These are phyloP conservation scores for Dermatemys mawii DNA, from an alignment of 2,113 vertebrate genomes.

Conservation along the genomic window DNA sequence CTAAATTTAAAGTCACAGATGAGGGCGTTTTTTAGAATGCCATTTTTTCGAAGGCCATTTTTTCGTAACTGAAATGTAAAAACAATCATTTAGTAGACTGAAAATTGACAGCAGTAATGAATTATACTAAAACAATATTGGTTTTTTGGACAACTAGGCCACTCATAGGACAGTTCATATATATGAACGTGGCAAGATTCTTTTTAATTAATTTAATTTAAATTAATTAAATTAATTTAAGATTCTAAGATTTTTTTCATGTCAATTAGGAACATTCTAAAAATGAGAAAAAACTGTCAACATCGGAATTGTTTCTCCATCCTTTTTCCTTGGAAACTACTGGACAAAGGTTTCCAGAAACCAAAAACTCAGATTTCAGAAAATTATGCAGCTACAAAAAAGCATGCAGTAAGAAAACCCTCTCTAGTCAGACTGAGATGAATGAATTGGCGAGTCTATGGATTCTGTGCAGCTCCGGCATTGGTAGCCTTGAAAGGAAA, in stretches of 20 bases:
- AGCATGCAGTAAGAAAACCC: not conserved
- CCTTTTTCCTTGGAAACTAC: not conserved
- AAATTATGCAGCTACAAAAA: not conserved
- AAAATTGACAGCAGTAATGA: not conserved
- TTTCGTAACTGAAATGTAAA: conserved; percentile 80
- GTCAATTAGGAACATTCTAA: not conserved
- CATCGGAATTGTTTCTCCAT: not conserved
- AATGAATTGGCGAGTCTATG: not conserved
- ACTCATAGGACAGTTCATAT: not conserved
- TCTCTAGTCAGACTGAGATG: not conserved
- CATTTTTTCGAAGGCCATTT: conserved; percentile 83
- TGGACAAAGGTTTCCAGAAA: not conserved
- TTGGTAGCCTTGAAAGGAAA: not conserved
- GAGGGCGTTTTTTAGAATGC: conserved; percentile 82
- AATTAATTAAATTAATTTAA: too few relatives aligned
- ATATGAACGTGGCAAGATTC: not conserved
- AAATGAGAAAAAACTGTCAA: not conserved
- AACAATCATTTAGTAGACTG: not conserved
- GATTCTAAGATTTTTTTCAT: too few relatives aligned
- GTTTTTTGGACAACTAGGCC: not conserved
- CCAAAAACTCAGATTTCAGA: not conserved
- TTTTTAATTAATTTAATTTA: too few relatives aligned
- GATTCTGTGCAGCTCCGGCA: not conserved
- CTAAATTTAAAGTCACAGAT: conserved; percentile 78
- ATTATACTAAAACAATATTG: not conserved